Conservation (phyloP, 2,113 vertebrate genomes). For the Laticauda colubrina region DNA sequence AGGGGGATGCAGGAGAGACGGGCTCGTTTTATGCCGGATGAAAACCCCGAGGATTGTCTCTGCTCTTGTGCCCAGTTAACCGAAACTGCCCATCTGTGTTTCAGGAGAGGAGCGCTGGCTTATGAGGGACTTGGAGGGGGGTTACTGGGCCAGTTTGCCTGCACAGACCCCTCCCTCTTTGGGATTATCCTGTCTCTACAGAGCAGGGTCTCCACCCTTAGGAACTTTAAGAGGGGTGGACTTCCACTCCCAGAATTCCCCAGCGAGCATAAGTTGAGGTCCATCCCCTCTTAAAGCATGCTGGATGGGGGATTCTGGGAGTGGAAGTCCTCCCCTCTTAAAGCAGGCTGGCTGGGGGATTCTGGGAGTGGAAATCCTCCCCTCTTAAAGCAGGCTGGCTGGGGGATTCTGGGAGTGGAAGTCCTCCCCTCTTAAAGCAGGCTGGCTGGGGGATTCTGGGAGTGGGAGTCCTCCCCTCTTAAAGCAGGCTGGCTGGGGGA, state of each 20-base stretch:
- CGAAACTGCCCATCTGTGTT: not conserved
- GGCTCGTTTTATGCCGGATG: not conserved
- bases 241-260: not conserved
- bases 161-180: not conserved
- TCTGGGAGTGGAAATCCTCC: too few species aligned
- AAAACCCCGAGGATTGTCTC: not conserved
- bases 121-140: not conserved
- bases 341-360: too few species aligned
- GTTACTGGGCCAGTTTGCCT: not conserved
- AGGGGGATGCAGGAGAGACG: fast-evolving
- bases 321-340: too few species aligned
- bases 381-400: too few species aligned
- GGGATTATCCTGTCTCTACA: not conserved
- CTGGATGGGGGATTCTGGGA: too few species aligned
- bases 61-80: not conserved
- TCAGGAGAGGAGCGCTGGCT: not conserved
- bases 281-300: too few species aligned
- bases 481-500: too few species aligned
- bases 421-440: too few species aligned
- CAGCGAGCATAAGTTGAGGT: not conserved
- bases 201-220: not conserved
- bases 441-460: too few species aligned
- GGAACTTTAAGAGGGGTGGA: not conserved
- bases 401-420: too few species aligned
- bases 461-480: too few species aligned